Evolutionary conservation across 2,888 invertebrate genomes (phyloP).

Genomic region (Cheilosia urbana): DNA sequence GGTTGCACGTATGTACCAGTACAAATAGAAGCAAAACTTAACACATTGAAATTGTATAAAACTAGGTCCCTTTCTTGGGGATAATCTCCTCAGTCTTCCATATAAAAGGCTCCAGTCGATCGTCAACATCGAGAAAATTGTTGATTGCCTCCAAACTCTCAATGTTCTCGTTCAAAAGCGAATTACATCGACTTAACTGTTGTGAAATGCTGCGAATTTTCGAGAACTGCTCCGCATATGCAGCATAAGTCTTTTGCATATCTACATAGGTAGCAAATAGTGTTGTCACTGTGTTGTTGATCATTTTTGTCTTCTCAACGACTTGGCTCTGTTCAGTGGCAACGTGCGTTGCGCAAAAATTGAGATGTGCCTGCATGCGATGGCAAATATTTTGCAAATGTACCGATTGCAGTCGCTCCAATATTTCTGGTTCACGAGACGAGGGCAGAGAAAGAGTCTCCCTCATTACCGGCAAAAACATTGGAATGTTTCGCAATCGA

Average conservation of each 20-base stretch:
- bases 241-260: conserved; percentile 92
- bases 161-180: conserved; percentile 91
- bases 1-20: conserved; percentile 36
- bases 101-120: conserved; percentile 93
- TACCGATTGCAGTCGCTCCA: conserved; percentile 88
- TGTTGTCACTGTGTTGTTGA: conserved; percentile 87
- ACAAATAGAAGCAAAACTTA: conserved; percentile 32
- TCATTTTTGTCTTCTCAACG: conserved; percentile 91
- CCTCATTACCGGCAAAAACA: conserved; percentile 96
- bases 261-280: conserved; percentile 90
- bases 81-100: conserved; percentile 89
- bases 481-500: conserved; percentile 90
- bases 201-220: conserved; percentile 93
- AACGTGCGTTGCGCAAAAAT: conserved; percentile 91
- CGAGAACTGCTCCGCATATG: conserved; percentile 93
- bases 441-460: conserved; percentile 94
- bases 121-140: conserved; percentile 91
- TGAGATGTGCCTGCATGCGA: conserved; percentile 93
- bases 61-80: conserved; percentile 39
- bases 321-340: conserved; percentile 91
- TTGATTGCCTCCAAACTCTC: conserved; percentile 94
- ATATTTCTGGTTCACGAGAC: conserved; percentile 93
- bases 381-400: conserved; percentile 90
- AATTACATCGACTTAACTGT: conserved; percentile 92
- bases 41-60: neutral